phyloP scores from a whole-genome alignment of 1,140 invertebrate species.

The Cheumatopsyche charites region DNA sequence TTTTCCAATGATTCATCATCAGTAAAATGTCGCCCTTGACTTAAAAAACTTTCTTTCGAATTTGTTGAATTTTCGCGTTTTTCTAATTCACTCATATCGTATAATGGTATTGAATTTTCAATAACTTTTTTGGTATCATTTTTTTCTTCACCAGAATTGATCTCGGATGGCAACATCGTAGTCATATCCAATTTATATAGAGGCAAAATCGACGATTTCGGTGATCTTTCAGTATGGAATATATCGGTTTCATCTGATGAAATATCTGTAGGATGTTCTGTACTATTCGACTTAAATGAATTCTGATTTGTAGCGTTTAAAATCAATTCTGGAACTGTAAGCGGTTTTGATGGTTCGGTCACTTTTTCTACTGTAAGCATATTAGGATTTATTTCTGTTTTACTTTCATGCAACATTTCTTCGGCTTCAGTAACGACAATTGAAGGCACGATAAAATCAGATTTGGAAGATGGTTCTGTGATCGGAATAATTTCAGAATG shows the following conservation, averaged over 20 bases:
- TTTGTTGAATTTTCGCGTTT: too few relatives aligned
- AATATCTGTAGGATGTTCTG: not conserved
- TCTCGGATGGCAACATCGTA: not conserved
- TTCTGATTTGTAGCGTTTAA: not conserved
- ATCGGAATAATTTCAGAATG: conserved; percentile 29
- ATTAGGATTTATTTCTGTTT: not conserved
- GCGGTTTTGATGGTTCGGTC: not conserved
- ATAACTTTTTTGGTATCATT: not conserved
- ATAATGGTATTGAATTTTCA: not conserved
- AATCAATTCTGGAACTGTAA: conserved; percentile 6
- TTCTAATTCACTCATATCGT: not conserved
- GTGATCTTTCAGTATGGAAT: conserved; percentile 40
- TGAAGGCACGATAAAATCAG: conserved; percentile 10
- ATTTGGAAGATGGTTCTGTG: conserved; percentile 44
- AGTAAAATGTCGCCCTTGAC: conserved; percentile 11
- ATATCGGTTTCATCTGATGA: conserved; percentile 31
- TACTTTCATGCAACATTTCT: not conserved
- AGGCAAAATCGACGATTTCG: conserved; percentile 34
- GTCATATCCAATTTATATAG: conserved; percentile 7
- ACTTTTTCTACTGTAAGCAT: not conserved
- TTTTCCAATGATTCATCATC: conserved; percentile 5
- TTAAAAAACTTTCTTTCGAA: not conserved
- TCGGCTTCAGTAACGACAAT: not conserved
- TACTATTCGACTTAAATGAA: not conserved
- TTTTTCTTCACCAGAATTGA: not conserved